Evolutionary conservation across 2,113 vertebrate genomes (phyloP).

Genomic region (Grus americana): DNA sequence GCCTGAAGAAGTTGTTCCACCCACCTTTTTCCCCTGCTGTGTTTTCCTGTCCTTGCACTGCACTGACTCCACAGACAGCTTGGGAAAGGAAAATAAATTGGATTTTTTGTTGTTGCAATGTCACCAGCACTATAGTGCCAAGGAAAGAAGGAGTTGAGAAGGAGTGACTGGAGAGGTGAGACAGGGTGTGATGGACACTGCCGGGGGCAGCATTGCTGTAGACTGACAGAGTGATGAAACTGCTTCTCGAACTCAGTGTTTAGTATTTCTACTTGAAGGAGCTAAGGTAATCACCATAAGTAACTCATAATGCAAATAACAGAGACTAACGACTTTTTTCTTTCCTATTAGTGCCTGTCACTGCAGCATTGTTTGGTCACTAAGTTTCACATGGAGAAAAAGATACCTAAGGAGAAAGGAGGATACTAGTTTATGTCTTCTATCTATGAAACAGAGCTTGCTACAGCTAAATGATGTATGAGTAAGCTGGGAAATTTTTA

Average conservation of each 20-base stretch:
- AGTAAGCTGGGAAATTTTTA: neutral
- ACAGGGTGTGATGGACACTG: neutral
- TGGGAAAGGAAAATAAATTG: neutral
- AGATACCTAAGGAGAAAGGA: neutral
- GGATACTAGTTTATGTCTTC: neutral
- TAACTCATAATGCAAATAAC: neutral
- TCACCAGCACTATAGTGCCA: fast-evolving
- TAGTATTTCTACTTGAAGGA: neutral
- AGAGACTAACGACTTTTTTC: neutral
- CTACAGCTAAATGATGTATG: neutral
- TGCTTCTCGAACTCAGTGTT: neutral
- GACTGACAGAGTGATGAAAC: neutral
- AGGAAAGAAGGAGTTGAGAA: neutral
- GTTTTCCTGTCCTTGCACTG: neutral
- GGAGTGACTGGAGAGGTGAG: neutral
- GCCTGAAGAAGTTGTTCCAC: neutral
- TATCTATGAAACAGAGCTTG: neutral
- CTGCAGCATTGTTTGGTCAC: neutral
- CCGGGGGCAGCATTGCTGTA: neutral
- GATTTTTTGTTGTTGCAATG: neutral
- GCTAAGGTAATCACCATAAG: neutral
- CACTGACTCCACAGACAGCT: neutral
- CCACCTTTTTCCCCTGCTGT: neutral
- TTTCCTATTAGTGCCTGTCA: neutral
- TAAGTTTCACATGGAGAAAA: neutral